Evolutionary conservation across 2,888 invertebrate genomes (phyloP).

Genomic region (Carpatolechia fugitivella): DNA sequence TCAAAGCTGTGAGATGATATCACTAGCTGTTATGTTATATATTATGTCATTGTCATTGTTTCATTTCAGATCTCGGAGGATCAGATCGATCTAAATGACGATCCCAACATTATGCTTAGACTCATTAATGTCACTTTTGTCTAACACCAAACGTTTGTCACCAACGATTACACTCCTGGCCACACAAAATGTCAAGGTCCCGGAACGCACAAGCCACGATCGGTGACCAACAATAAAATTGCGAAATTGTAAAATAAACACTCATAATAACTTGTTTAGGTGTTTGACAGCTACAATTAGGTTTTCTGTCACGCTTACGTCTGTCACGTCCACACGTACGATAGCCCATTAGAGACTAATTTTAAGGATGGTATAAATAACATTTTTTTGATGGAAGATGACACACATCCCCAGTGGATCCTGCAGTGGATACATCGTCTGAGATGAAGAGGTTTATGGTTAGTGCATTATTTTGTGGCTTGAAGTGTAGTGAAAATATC

Average conservation of each 20-base stretch:
- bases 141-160: conserved; percentile 30
- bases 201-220: conserved; percentile 38
- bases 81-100: not conserved
- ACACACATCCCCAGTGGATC: conserved; percentile 52
- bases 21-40: too few relatives aligned
- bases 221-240: conserved; percentile 30
- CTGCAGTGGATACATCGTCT: conserved; percentile 41
- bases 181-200: conserved; percentile 48
- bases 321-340: conserved; percentile 54
- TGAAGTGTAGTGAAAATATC: conserved; percentile 25
- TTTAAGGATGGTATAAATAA: conserved; percentile 62
- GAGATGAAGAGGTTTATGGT: conserved; percentile 60
- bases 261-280: conserved; percentile 48
- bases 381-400: conserved; percentile 41
- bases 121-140: conserved; percentile 30
- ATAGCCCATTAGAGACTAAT: conserved; percentile 50
- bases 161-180: conserved; percentile 37
- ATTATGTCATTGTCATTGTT: not conserved
- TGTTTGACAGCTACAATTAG: conserved; percentile 65
- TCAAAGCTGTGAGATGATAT: too few relatives aligned
- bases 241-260: conserved; percentile 48
- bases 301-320: conserved; percentile 60
- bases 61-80: not conserved
- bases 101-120: not conserved
- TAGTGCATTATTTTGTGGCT: conserved; percentile 28